Percentiles rank a stretch among this genome's conserved stretches.
Evolutionary conservation across 2,888 invertebrate genomes (phyloP).

Genomic region (Cataglyphis cursor): DNA sequence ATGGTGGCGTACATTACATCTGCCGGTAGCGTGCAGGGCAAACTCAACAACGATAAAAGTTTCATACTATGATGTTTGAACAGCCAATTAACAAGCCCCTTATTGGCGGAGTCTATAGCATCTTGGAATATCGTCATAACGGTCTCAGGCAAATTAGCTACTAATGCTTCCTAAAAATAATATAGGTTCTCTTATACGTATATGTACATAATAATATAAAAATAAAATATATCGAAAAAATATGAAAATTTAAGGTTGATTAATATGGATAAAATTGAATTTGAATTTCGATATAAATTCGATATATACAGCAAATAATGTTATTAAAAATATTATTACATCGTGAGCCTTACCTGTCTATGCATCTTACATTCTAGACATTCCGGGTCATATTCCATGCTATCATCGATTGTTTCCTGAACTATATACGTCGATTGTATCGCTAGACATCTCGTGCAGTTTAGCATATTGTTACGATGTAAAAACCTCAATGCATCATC

Average conservation of each 20-base stretch:
- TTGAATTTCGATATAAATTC: constrained; percentile 16
- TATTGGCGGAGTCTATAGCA: constrained; percentile 97
- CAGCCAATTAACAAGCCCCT: constrained; percentile 96
- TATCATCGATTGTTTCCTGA: constrained; percentile 91
- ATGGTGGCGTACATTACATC: constrained; percentile 95
- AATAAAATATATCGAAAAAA: not conserved
- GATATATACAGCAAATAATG: constrained; percentile 8
- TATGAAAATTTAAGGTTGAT: not conserved
- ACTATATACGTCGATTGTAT: constrained; percentile 95
- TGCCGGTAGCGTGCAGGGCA: constrained; percentile 95
- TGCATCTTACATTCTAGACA: constrained; percentile 96
- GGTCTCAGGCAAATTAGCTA: constrained; percentile 95
- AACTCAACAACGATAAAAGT: constrained; percentile 92
- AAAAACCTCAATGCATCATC: constrained; percentile 96
- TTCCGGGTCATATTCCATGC: constrained; percentile 93
- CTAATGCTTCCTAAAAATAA: constrained; percentile 91
- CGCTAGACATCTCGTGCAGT: constrained; percentile 96
- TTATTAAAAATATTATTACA: constrained; percentile 2
- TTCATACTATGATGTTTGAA: constrained; percentile 95
- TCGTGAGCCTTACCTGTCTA: constrained; percentile 89
- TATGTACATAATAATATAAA: not conserved
- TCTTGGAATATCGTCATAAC: constrained; percentile 97
- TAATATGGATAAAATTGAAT: not conserved
- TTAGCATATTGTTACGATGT: constrained; percentile 96
- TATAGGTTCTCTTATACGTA: not conserved